Evolutionary conservation across 2,888 invertebrate genomes (phyloP), one percentile per base, ranked within the genome.

Genomic region (Orthosia gothica): DNA sequence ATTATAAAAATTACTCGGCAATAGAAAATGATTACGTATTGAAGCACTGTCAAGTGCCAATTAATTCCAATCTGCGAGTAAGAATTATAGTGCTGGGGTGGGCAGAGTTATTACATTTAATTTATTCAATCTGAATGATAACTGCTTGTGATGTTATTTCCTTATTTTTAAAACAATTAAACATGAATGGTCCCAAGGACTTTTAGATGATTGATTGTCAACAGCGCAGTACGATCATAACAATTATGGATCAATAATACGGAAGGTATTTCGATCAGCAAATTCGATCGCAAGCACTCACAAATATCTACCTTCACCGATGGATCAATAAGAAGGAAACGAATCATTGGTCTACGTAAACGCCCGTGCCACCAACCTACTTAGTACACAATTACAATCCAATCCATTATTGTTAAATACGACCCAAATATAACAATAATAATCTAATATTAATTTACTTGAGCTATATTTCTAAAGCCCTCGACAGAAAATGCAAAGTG

Each of bases 31-130:
- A 82, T 88, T 87, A 87, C 86, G 81, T 88, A 89, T 90, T 92
- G 91, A 93, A 89, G 74, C 82, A 73, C 73, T 91, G 92, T 91
- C 92, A 93, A 73, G 76, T 91, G 92, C 92, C 92, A 93, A 92
- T 89, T 90, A 88, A 87, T 83, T 85, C 81, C 57, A 76, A 77
- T 68, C 59, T 76, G 57, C 57, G 47, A 62, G 32, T 61, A 45
- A 69, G 40, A 81, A 55, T 74, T 73, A 70, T 62, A 47, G 40
- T 59, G 88, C 90, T 91, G 81, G 80, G 77, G 83, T 87, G 84
- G 82, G 76, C 76, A 87, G 88, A 88, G 84, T 89, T 89, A 88
- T 89, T 88, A 85, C 83, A 83, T 81, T 68, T 86, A 83, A 81
- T 84, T 79, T 83, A 76, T 82, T 81, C 79, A 77, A 86, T 83